phyloP scores from a whole-genome alignment of 1,140 invertebrate species.

The Homarus americanus region DNA sequence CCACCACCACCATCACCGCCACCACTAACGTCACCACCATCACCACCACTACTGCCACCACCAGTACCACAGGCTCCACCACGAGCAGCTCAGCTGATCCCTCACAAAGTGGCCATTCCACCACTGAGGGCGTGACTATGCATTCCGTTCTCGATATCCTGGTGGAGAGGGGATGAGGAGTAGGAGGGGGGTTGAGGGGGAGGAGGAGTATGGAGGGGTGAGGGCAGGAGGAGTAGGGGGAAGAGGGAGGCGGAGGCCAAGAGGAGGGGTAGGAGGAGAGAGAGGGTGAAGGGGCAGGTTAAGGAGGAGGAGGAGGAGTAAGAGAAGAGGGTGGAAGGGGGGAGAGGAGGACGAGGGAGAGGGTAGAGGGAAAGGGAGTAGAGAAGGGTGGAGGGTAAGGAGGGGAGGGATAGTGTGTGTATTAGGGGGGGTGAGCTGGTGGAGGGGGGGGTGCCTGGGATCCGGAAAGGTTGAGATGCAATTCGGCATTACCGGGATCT shows the following conservation, averaged over 20 bases:
- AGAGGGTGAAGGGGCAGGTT: neutral
- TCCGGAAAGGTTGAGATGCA: conserved; percentile 1
- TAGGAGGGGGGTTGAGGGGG: neutral
- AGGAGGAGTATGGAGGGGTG: neutral
- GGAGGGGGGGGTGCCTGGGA: neutral
- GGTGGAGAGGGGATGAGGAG: neutral
- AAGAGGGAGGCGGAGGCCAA: neutral
- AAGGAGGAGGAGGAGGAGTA: neutral
- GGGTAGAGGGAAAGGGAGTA: neutral
- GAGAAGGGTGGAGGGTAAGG: too few species aligned
- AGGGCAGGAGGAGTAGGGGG: neutral
- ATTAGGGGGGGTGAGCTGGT: neutral
- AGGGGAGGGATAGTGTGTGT: neutral
- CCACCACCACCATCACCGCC: conserved; percentile 10
- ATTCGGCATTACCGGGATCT: conserved; percentile 24
- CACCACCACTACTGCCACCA: neutral
- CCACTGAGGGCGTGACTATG: conserved; percentile 3
- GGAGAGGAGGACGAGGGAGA: neutral
- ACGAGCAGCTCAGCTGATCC: neutral
- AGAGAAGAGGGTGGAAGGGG: neutral
- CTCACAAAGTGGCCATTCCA: conserved; percentile 8
- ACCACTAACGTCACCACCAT: neutral
- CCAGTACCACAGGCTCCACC: neutral
- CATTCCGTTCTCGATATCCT: conserved; percentile 25
- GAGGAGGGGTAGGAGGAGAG: neutral